Base-by-base conservation (phyloP, 1,140 invertebrate species). In the Brachionus koreanus region DNA sequence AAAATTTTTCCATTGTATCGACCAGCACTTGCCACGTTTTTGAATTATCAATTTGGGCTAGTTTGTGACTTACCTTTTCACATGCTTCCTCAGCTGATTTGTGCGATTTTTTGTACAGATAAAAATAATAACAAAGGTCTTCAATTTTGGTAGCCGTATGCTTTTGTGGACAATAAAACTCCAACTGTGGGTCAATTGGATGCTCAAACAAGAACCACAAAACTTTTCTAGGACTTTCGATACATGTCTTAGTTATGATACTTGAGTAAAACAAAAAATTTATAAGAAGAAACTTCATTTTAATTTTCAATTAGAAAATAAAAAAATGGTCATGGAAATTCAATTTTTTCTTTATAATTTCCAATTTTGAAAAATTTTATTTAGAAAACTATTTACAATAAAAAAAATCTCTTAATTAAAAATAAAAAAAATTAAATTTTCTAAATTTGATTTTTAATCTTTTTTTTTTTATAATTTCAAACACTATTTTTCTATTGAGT, bases 151-250 rank as follows among this genome's bases (percentile, higher is more conserved):
- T 74, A 6, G 43, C 69, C 0, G 19, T 19, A 10, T 74, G 69
- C 39, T 74, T 74, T 74, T 74, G 69, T 46, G 69, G 69, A 46
- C 69, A 74, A 33, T 74, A 74, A 10, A 46, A 74, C 12, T 74
- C 42, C 5, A 42, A 74, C 19, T 74, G 19, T 12, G 69, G 69
- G 19, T 74, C 39, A 5, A 43, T 19, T 25, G 19, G 16, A 9
- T 29, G 25, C 3, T 46, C 42, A 13, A 74, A 74, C 23, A 74
- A 49, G n/a, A 74, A 74, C 69, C 69, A 74, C 33, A 74, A 46
- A 29, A 46, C 42, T 35, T 74, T 74, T 46, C 43, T 74, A 6
- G 69, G 69, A 42, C 69, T 35, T 12, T 74, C 39, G n/a, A 74
- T 74, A 5, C 39, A 74, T 10, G 5, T 5, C 3, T 25, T 25